phyloP scores from a whole-genome alignment of 2,113 vertebrate genomes.

The Notechis scutatus region DNA sequence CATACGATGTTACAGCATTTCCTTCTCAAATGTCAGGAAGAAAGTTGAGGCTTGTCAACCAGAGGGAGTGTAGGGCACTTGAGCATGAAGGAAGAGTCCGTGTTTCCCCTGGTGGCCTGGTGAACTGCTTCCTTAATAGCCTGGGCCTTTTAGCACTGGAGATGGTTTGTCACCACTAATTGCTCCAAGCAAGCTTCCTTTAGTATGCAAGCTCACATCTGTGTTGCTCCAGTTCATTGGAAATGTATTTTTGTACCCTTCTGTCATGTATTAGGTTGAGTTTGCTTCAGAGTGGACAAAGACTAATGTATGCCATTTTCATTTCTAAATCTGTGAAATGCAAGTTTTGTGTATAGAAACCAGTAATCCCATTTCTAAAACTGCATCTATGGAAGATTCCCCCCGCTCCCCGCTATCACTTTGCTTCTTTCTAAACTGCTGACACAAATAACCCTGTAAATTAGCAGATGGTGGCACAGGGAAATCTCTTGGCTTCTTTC shows the following conservation, averaged over 20 bases:
- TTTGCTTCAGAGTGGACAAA: background rate
- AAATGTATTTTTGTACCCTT: background rate
- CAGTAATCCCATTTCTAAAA: constrained; percentile 46
- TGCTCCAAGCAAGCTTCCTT: background rate
- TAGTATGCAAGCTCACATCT: background rate
- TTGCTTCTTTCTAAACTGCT: constrained; percentile 62
- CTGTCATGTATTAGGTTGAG: background rate
- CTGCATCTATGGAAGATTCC: background rate
- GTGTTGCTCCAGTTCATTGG: background rate
- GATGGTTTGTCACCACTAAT: background rate
- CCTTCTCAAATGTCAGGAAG: background rate
- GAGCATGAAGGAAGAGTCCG: too few species aligned
- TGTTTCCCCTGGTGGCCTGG: background rate
- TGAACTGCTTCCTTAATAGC: background rate
- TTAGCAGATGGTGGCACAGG: constrained; percentile 59
- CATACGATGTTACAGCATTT: too few species aligned
- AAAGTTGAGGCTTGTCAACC: background rate
- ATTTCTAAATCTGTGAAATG: constrained; percentile 43
- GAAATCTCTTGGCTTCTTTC: constrained; percentile 58
- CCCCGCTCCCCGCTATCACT: constrained; percentile 34
- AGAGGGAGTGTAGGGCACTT: background rate
- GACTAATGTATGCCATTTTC: background rate
- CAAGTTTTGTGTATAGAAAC: constrained; percentile 54
- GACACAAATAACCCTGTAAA: constrained; percentile 65
- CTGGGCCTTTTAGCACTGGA: background rate